Conservation (phyloP, 2,888 invertebrate species). For the Xestia xanthographa region DNA sequence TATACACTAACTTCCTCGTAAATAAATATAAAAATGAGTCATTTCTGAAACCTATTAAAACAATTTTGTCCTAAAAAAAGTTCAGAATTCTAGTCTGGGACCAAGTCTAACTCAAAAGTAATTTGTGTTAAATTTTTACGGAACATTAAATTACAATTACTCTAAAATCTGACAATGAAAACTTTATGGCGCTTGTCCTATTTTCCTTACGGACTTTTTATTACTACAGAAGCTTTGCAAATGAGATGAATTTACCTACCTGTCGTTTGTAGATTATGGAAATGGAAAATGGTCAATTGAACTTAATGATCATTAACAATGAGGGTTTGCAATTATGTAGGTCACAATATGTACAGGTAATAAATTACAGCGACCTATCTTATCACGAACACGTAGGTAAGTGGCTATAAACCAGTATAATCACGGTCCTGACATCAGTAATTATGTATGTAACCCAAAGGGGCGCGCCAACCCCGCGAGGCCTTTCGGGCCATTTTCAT, state of each 20-base stretch:
- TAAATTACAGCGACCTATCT: conserved; percentile 23
- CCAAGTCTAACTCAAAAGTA: conserved; percentile 1
- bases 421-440: conserved; percentile 41
- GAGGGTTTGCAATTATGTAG: not conserved
- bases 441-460: conserved; percentile 32
- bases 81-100: not conserved
- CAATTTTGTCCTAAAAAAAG: not conserved
- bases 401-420: conserved; percentile 32
- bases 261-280: conserved; percentile 14
- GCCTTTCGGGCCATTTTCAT: conserved; percentile 34
- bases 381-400: conserved; percentile 24
- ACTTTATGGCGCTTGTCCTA: conserved; percentile 36
- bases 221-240: conserved; percentile 38
- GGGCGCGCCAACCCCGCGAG: conserved; percentile 13
- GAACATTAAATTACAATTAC: conserved; percentile 30
- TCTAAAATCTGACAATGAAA: conserved; percentile 44
- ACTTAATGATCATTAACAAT: not conserved
- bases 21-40: not conserved
- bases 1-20: not conserved
- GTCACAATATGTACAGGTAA: conserved; percentile 1
- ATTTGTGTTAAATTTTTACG: conserved; percentile 17
- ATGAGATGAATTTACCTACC: conserved; percentile 34
- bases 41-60: not conserved
- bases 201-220: conserved; percentile 43
- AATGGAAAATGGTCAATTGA: conserved; percentile 13